Evolutionary conservation across 2,797 vertebrate species (phyloP).

Genomic region (Threskiornis aethiopicus): DNA sequence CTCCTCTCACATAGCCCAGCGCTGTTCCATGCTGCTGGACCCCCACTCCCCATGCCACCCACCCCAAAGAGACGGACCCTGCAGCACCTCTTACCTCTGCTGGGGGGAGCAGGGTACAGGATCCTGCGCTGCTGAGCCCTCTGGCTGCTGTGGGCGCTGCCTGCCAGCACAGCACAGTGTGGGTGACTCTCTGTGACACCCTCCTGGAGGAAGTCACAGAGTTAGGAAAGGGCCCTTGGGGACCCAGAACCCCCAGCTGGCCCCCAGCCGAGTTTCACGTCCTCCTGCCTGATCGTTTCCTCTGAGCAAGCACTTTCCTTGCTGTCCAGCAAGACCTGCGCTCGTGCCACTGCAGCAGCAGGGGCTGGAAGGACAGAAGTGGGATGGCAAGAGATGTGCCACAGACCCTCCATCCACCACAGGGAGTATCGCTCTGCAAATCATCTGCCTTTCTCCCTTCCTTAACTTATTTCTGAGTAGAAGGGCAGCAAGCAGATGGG

Average conservation of each 20-base stretch:
- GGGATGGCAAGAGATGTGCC: not conserved
- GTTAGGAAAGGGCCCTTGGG: not conserved
- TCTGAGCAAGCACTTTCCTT: not conserved
- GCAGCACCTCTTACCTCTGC: slow-evolving; percentile 30
- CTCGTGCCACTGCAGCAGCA: not conserved
- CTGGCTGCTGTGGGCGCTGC: not conserved
- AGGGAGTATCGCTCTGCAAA: not conserved
- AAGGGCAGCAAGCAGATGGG: rapidly evolving
- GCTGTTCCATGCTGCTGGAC: not conserved
- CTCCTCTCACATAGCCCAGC: not conserved
- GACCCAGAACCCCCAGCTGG: not conserved
- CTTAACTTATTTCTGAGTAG: not conserved
- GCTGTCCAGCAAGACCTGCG: rapidly evolving
- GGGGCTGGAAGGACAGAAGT: not conserved
- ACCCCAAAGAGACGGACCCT: not conserved
- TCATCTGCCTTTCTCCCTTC: not conserved
- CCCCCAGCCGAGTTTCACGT: slow-evolving; percentile 1
- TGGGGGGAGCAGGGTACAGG: not conserved
- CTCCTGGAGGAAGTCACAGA: not conserved
- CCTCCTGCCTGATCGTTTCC: not conserved
- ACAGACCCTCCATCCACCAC: rapidly evolving
- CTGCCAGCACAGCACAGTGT: rapidly evolving
- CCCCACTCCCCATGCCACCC: not conserved
- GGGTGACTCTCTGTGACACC: not conserved
- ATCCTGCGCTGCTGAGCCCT: not conserved